Base-by-base conservation (phyloP, 2,888 invertebrate species). In the Lasioglossum malachurum region DNA sequence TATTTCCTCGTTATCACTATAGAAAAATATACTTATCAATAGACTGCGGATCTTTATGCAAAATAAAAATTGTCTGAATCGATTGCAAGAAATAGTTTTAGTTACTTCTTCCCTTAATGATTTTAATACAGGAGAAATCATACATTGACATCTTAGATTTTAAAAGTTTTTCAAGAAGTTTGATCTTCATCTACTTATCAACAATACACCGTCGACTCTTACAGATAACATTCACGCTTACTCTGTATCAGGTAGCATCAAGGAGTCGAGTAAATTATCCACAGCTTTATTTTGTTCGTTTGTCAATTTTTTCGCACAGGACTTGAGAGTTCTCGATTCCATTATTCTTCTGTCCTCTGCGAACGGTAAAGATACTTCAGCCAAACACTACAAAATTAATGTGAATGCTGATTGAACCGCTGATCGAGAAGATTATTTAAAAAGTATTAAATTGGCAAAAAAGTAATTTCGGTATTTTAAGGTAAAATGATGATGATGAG, bases 281-380 rank as follows among this genome's bases (percentile, higher is more conserved):
- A 90, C 12, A n/a, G 81, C 82, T 44, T 89, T 73, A n/a, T 86
- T 46, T 67, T 90, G 91, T 76, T 88, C 84, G 5, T 49, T 46
- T 8, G 86, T 31, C 41, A 90, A 84, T 57, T 87, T 71, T 53
- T 78, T 89, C 31, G 82, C 12, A 27, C 64, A 31, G n/a, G 90
- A 87, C 41, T 80, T 90, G 16, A 89, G 41, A 1, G 91, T 57
- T 74, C 75, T 84, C 16, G 69, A n/a, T 5, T 80, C 82, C 53
- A 89, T 76, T 53, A 88, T 12, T 67, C 90, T 82, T 69, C 69
- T 53, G 73, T 90, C 85, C 84, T 90, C 90, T 27, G 89, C 83
- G 67, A 77, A 90, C 57, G 78, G 73, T 78, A 91, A 75, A 35
- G 75, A 38, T n/a, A 90, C 57, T 77, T 90, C 91, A 44, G 84